These are phyloP conservation scores for Ramphastos sulfuratus DNA, from an alignment of 2,113 vertebrate species.

Conservation along the genomic window DNA sequence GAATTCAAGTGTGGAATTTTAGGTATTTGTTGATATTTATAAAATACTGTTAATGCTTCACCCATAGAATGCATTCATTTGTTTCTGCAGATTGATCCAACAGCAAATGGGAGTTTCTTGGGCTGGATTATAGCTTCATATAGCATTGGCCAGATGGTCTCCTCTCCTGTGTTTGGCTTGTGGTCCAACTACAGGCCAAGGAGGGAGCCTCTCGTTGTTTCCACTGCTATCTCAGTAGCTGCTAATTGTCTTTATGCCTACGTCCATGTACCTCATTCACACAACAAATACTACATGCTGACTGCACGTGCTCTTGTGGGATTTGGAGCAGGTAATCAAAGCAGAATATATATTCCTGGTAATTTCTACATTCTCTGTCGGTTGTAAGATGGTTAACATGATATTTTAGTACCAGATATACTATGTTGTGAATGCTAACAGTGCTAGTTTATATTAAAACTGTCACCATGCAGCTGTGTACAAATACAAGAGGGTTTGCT, in stretches of 20 bases:
- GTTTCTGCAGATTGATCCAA: conserved; percentile 83
- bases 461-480: neutral
- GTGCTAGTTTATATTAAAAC: neutral
- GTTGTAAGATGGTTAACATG: fast-evolving
- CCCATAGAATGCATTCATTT: neutral
- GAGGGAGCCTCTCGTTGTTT: conserved; percentile 87
- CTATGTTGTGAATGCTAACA: neutral
- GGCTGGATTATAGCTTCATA: conserved; percentile 97
- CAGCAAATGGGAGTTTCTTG: conserved; percentile 86
- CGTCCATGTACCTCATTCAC: conserved; percentile 79
- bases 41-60: neutral
- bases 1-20: neutral
- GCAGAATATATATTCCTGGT: neutral
- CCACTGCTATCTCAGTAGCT: conserved; percentile 86
- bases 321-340: conserved; percentile 92
- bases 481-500: neutral
- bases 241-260: conserved; percentile 94
- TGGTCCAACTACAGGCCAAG: conserved; percentile 94
- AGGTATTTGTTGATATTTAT: neutral
- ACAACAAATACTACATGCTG: conserved; percentile 92
- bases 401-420: neutral
- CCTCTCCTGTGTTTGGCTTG: conserved; percentile 90
- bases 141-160: conserved; percentile 94
- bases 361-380: neutral
- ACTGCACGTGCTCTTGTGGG: conserved; percentile 88